Conservation (phyloP, 2,797 vertebrate species). For the Anguilla megastoma region DNA sequence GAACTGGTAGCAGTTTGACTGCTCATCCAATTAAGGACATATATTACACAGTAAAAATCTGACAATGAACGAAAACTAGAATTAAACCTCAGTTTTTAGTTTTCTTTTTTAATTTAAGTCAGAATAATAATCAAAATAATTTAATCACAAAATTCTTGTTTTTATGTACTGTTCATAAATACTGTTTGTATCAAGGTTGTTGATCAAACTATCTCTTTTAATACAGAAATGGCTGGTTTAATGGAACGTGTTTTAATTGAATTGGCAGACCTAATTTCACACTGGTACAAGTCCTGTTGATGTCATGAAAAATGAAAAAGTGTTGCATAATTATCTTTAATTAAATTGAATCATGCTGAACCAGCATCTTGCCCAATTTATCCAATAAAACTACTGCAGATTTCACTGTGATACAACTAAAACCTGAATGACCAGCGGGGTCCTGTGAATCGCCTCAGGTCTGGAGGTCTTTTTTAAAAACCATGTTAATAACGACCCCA, state of each 20-base stretch:
- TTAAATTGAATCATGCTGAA: background rate
- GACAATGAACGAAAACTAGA: background rate
- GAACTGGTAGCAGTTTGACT: background rate
- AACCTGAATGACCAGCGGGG: too few species aligned
- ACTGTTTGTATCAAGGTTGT: background rate
- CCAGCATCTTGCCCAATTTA: background rate
- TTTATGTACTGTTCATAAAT: background rate
- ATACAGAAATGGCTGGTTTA: background rate
- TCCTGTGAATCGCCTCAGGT: too few species aligned
- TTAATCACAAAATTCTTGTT: background rate
- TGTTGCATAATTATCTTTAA: constrained; percentile 7
- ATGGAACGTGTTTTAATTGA: background rate
- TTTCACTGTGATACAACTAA: background rate
- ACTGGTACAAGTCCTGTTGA: background rate
- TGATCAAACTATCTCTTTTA: background rate
- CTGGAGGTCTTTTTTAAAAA: background rate
- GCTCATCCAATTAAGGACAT: too few species aligned
- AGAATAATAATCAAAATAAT: background rate
- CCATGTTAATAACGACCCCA: background rate
- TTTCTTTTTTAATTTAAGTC: background rate
- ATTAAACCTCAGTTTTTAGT: background rate
- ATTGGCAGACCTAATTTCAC: background rate
- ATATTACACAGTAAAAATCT: background rate
- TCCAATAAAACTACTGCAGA: background rate
- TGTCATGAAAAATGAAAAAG: constrained; percentile 4